Percentiles rank a stretch among this genome's conserved stretches.
phyloP scores from a whole-genome alignment of 2,113 vertebrate genomes.

The Orientallactaga bullata region DNA sequence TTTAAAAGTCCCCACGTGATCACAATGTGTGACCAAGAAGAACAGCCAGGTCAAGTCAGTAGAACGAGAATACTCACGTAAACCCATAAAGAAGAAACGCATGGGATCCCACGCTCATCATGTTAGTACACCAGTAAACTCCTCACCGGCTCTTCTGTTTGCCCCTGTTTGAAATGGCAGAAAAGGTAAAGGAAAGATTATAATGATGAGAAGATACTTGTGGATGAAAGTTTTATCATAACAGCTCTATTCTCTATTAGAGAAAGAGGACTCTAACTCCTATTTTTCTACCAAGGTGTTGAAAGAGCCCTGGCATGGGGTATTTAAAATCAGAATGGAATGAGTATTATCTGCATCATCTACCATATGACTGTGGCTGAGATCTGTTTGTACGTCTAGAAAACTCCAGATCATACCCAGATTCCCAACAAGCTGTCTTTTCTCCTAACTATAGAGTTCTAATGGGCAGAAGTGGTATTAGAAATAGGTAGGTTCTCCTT shows the following conservation, averaged over 20 bases:
- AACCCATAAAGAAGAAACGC: neutral
- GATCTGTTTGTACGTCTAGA: neutral
- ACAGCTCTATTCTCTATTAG: neutral
- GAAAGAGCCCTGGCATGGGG: neutral
- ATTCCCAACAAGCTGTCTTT: neutral
- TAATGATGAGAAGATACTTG: neutral
- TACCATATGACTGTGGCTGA: neutral
- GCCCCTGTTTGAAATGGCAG: neutral
- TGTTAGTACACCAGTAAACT: neutral
- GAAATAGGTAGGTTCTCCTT: neutral
- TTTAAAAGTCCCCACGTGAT: neutral
- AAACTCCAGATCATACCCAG: neutral
- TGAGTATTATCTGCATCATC: rapidly evolving
- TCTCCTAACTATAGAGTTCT: neutral
- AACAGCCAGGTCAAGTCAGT: neutral
- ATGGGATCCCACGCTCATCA: too few species aligned
- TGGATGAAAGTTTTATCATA: neutral
- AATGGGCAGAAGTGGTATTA: neutral
- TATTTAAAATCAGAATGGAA: neutral
- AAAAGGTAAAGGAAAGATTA: neutral
- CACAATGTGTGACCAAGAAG: neutral
- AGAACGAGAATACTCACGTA: neutral
- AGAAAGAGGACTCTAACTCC: neutral
- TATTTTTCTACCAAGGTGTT: neutral
- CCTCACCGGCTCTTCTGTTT: neutral